Percentiles rank a stretch among this genome's conserved stretches.
Conservation (phyloP, 2,888 invertebrate genomes). For the Drosophila diplacantha region DNA sequence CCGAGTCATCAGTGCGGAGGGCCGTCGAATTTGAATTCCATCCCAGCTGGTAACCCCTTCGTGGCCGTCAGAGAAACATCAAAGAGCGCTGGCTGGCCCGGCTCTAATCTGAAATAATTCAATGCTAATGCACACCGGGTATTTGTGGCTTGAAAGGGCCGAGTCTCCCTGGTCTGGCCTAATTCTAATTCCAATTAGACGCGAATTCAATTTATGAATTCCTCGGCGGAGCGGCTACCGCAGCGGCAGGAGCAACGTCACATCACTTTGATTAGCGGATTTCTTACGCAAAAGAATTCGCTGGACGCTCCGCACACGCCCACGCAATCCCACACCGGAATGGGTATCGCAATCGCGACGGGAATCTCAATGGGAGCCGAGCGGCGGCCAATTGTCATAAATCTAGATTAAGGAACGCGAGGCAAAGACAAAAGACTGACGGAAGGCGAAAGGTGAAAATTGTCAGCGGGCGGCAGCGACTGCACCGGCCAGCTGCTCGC, state of each 20-base stretch:
- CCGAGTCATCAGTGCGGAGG: slow-evolving; percentile 7
- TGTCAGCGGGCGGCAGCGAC: slow-evolving; percentile 45
- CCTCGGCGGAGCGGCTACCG: slow-evolving; percentile 1
- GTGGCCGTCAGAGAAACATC: slow-evolving; percentile 26
- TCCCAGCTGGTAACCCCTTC: slow-evolving; percentile 23
- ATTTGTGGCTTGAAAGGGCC: slow-evolving; percentile 15
- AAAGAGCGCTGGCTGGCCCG: slow-evolving; percentile 22
- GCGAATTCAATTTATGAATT: slow-evolving; percentile 57
- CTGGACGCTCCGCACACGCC: slow-evolving; percentile 30
- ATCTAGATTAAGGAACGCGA: slow-evolving; percentile 69
- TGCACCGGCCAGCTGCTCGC: slow-evolving; percentile 34
- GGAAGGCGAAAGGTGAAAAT: slow-evolving; percentile 64
- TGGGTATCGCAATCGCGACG: slow-evolving; percentile 17
- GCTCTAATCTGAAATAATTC: slow-evolving; percentile 25
- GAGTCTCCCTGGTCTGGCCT: not conserved
- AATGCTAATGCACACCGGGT: slow-evolving; percentile 33
- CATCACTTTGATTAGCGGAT: slow-evolving; percentile 52
- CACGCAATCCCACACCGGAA: slow-evolving; percentile 13
- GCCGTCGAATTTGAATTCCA: slow-evolving; percentile 8
- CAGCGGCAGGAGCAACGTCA: slow-evolving; percentile 10
- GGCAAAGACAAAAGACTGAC: slow-evolving; percentile 53
- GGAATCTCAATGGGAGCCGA: slow-evolving; percentile 36
- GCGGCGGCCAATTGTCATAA: slow-evolving; percentile 66
- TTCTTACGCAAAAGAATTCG: slow-evolving; percentile 35
- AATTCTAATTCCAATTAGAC: slow-evolving; percentile 55